Evolutionary conservation across 2,113 vertebrate genomes (phyloP).

Genomic region (Chamaetylas fuelleborni): DNA sequence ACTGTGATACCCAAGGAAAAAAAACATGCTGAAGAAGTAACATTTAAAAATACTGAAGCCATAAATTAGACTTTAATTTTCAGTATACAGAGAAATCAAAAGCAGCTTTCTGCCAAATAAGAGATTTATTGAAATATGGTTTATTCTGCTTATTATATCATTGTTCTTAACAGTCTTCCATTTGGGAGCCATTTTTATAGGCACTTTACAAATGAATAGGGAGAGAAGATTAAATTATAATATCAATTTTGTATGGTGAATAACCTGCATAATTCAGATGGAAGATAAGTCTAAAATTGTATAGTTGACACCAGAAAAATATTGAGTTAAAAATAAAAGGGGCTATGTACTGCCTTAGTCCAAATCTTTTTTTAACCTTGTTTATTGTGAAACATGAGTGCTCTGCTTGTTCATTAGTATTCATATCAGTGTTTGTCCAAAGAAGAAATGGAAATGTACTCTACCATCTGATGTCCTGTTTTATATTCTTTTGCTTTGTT

Average conservation of each 20-base stretch:
- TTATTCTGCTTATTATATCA: background rate
- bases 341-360: background rate
- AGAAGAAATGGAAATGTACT: background rate
- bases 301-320: background rate
- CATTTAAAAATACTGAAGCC: background rate
- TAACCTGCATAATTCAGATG: background rate
- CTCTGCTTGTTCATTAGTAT: background rate
- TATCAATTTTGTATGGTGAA: constrained; percentile 12
- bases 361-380: background rate
- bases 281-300: constrained; percentile 10
- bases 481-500: constrained; percentile 1
- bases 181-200: background rate
- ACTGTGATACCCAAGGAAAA: background rate
- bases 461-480: background rate
- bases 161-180: background rate
- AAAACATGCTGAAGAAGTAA: background rate
- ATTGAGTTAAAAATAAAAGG: background rate
- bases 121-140: background rate
- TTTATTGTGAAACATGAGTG: background rate
- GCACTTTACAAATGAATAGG: constrained; percentile 24
- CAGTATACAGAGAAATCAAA: background rate
- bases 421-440: background rate
- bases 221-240: constrained; percentile 26
- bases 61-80: background rate
- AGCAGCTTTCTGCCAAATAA: background rate